Evolutionary conservation across 2,113 vertebrate species (phyloP).

Genomic region (Ptilonorhynchus violaceus): DNA sequence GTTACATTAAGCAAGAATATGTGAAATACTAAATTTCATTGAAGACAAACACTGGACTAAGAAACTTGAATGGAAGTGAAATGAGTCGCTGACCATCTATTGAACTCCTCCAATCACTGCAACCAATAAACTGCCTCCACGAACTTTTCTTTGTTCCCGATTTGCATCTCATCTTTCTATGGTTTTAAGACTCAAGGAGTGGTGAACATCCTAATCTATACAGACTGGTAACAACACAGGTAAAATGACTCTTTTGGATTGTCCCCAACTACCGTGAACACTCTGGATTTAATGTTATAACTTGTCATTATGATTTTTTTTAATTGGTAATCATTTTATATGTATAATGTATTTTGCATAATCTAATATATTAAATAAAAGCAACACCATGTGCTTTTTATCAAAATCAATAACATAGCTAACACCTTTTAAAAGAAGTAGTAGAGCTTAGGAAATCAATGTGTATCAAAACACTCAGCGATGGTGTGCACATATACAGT

Average conservation of each 20-base stretch:
- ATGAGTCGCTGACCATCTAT: not conserved
- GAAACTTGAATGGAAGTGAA: not conserved
- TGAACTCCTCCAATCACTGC: not conserved
- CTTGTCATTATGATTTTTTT: not conserved
- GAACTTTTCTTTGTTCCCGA: not conserved
- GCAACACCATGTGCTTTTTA: not conserved
- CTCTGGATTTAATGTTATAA: not conserved
- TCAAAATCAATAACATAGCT: not conserved
- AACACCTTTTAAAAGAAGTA: not conserved
- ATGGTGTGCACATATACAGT: not conserved
- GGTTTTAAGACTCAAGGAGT: not conserved
- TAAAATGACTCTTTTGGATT: not conserved
- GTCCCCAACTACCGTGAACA: not conserved
- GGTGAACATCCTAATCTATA: not conserved
- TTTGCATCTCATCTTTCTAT: not conserved
- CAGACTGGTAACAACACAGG: not conserved
- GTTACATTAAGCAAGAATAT: not conserved
- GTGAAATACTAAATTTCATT: not conserved
- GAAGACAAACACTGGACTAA: not conserved
- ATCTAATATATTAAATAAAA: not conserved
- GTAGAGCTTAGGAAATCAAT: not conserved
- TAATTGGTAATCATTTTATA: not conserved
- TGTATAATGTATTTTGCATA: not conserved
- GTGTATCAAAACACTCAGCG: not conserved
- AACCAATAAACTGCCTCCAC: not conserved